Evolutionary conservation across 2,888 invertebrate genomes (phyloP).

Genomic region (Anorthoa munda): DNA sequence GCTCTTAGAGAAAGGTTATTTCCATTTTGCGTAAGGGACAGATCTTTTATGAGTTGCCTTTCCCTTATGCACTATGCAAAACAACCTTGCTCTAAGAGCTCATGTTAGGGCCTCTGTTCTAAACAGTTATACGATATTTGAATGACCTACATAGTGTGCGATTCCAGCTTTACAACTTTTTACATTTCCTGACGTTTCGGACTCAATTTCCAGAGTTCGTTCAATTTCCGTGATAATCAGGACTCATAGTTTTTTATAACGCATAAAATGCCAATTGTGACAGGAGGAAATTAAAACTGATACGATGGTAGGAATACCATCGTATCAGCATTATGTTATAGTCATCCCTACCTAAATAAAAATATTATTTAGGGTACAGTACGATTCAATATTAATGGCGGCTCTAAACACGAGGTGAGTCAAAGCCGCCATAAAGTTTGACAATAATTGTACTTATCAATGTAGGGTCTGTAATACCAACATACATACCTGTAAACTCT

Average conservation of each 20-base stretch:
- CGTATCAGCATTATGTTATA: no score
- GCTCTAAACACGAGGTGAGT: no score
- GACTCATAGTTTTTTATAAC: constrained; percentile 9
- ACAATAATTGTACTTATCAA: no score
- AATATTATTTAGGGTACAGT: no score
- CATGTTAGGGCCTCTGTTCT: neutral
- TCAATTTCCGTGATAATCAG: constrained; percentile 7
- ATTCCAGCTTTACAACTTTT: constrained; percentile 29
- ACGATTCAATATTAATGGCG: no score
- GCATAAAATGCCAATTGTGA: neutral
- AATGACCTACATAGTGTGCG: neutral
- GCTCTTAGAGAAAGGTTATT: no score
- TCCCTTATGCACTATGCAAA: no score
- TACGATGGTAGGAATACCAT: neutral
- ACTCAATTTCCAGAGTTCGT: constrained; percentile 25
- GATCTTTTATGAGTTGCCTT: no score
- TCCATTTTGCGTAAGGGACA: no score
- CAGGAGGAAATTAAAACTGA: constrained; percentile 10
- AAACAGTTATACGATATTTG: constrained; percentile 5
- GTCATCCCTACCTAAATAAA: no score
- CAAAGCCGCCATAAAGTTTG: no score
- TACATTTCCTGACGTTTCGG: constrained; percentile 40
- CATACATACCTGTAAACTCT: neutral
- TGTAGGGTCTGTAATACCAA: neutral
- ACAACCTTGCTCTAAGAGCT: no score